phyloP scores from a whole-genome alignment of 2,113 vertebrate genomes.

The Scortum barcoo region DNA sequence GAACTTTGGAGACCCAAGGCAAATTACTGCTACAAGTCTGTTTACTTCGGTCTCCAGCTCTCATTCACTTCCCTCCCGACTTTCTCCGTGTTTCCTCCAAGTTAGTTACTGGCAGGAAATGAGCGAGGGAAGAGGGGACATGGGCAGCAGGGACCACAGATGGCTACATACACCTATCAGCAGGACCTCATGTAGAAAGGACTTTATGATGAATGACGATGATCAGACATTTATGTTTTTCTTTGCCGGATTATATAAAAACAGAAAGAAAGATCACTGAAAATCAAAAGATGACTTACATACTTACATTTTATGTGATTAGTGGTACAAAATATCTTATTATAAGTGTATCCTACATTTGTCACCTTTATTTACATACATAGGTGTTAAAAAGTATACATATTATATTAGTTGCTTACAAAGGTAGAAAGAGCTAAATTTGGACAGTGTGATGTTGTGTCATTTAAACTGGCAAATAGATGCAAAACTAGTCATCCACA shows the following conservation, averaged over 20 bases:
- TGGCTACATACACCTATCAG: neutral
- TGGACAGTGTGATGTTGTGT: neutral
- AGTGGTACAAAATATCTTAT: neutral
- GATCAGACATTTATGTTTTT: neutral
- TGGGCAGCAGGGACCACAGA: neutral
- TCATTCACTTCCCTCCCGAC: neutral
- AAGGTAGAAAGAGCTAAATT: constrained; percentile 20
- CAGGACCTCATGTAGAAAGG: neutral
- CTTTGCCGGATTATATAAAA: neutral
- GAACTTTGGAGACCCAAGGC: neutral
- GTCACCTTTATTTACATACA: neutral
- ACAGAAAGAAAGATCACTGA: neutral
- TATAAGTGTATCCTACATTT: neutral
- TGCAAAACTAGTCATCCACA: constrained; percentile 18
- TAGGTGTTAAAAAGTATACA: neutral
- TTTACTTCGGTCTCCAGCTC: neutral
- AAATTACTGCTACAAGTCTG: constrained; percentile 1
- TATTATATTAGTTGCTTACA: neutral
- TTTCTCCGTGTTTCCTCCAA: neutral
- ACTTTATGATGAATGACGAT: neutral
- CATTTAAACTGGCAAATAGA: constrained; percentile 45
- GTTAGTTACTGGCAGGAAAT: neutral
- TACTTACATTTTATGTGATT: too few species aligned
- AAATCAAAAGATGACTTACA: neutral
- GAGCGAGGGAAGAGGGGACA: neutral